A percentile compares a stretch with the other conserved stretches of the same genome.
Evolutionary conservation across 2,113 vertebrate species (phyloP).

Genomic region (Cyphomyrus plagiostoma): DNA sequence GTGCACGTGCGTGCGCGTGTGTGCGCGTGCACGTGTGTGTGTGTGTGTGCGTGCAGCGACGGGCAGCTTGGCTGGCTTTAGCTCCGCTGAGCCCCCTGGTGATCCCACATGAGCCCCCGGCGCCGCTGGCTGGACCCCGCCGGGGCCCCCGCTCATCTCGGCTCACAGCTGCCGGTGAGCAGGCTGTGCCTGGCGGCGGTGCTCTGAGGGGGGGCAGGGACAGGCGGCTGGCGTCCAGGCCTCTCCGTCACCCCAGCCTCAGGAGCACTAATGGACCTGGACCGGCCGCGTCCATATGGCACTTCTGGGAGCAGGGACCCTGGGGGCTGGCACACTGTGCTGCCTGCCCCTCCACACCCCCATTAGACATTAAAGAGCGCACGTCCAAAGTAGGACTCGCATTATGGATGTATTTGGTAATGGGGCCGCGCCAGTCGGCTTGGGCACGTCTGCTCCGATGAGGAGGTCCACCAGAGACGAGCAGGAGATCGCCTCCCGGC

Average conservation of each 20-base stretch:
- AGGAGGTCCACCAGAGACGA: conserved; percentile 25
- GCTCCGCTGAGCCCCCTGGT: background rate
- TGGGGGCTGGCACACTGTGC: conserved; percentile 4
- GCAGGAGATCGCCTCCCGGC: conserved; percentile 33
- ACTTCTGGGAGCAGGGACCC: conserved; percentile 23
- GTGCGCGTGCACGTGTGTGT: background rate
- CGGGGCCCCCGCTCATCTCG: background rate
- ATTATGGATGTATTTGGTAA: conserved; percentile 42
- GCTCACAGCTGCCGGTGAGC: conserved; percentile 30
- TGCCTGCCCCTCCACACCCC: background rate
- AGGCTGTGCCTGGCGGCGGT: conserved; percentile 30
- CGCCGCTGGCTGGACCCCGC: conserved; percentile 3
- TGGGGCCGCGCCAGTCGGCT: conserved; percentile 24
- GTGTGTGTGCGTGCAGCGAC: background rate
- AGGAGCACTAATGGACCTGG: conserved; percentile 26
- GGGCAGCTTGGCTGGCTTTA: background rate
- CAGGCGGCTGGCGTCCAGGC: conserved; percentile 15
- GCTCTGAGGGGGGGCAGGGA: conserved; percentile 16
- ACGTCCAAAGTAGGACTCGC: conserved; percentile 10
- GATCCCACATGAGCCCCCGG: background rate
- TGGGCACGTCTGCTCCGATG: conserved; percentile 20
- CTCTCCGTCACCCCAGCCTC: conserved; percentile 20
- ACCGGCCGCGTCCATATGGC: conserved; percentile 32
- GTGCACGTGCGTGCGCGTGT: background rate
- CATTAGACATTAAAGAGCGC: conserved; percentile 26